Base-by-base conservation (phyloP, 2,797 vertebrate genomes). In the Megalops cyprinoides region DNA sequence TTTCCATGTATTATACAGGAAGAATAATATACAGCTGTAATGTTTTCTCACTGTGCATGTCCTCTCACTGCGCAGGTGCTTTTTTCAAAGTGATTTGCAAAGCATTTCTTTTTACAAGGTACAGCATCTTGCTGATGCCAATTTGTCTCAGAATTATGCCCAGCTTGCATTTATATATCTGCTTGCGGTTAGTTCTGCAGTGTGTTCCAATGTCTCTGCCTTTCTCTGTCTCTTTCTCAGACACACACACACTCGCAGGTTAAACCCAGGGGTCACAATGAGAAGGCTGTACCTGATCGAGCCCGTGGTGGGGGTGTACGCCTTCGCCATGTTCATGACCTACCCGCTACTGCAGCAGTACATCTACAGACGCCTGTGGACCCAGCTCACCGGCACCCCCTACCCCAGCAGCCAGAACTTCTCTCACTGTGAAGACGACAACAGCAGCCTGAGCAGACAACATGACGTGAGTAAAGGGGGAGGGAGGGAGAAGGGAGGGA, bases 351-450 rank as follows among this genome's bases (percentile, higher is more conserved):
- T 87, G 1, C 90, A 96, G 82, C 96, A 96, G 74, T 96, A 95
- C 56, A 81, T 96, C 71, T 96, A 96, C 86, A 86, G 89, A 78
- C 90, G 93, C 48, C 87, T 96, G 74, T 96, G 96, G 95, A 83
- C 93, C 69, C 88, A 91, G n/a, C 88, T 87, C 15, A 89, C 86
- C 75, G 95, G 95, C 81, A 87, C 90, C 77, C 91, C 88, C 1
- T 93, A 92, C 82, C 2, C 85, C 1, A 73, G 77, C 0, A 85
- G 48, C 85, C 10, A 76, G 39, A 95, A 90, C 76, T 74, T 56
- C 82, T 92, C 90, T 18, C 39, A 85, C 74, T 96, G 96, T 25
- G 88, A 89, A 18, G 83, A 80, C 81, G 85, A 83, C 79, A 73
- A 79, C 34, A 86, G 78, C 55, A 86, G 85, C 60, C 10, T 84